Evolutionary conservation across 2,797 vertebrate species (phyloP).

Genomic region (Fratercula arctica): DNA sequence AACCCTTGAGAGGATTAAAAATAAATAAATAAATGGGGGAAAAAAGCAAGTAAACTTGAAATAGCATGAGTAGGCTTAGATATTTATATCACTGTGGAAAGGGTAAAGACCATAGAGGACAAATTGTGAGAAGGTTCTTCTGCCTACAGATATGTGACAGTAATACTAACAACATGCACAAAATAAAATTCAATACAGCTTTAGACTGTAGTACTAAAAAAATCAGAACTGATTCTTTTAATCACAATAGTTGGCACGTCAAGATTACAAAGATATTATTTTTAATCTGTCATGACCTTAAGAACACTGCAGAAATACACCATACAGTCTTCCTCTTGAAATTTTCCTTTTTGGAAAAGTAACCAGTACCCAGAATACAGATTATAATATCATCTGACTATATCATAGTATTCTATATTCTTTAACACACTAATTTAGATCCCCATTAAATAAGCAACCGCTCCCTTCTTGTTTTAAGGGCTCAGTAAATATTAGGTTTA

Average conservation of each 20-base stretch:
- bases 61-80: background rate
- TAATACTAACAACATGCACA: background rate
- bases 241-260: background rate
- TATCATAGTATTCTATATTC: background rate
- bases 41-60: background rate
- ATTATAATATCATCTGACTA: background rate
- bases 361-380: background rate
- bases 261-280: background rate
- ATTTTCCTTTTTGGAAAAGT: background rate
- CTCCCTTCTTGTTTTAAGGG: conserved; percentile 39
- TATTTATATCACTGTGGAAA: background rate
- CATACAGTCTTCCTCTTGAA: background rate
- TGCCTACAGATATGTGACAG: background rate
- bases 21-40: background rate
- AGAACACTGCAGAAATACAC: background rate
- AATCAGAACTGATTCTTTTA: background rate
- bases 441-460: conserved; percentile 3
- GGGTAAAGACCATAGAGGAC: background rate
- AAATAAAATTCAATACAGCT: background rate
- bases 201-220: background rate
- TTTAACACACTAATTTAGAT: background rate
- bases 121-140: background rate
- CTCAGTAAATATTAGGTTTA: conserved; percentile 44
- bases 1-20: background rate
- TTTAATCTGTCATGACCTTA: background rate